Conservation (phyloP, 2,888 invertebrate species). For the Cremastinae sp. region DNA sequence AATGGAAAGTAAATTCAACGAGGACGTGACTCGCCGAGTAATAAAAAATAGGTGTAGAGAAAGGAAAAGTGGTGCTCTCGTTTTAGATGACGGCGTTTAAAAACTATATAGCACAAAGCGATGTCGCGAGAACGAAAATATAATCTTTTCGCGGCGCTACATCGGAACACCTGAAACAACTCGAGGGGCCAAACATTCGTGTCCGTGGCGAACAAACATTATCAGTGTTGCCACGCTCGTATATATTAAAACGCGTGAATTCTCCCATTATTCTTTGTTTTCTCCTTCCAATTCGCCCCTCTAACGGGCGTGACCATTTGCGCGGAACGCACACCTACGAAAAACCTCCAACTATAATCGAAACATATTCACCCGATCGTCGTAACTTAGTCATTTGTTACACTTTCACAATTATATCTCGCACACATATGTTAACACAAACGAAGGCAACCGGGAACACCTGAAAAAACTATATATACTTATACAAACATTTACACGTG, state of each 20-base stretch:
- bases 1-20: constrained; percentile 1
- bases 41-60: background rate
- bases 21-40: background rate
- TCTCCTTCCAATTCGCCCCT: constrained; percentile 28
- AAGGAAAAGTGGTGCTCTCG: constrained; percentile 1
- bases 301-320: background rate
- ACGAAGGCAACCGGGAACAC: constrained; percentile 64
- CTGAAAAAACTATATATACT: constrained; percentile 70
- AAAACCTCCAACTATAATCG: too few relatives aligned
- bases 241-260: constrained; percentile 66
- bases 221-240: constrained; percentile 63
- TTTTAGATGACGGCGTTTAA: constrained; percentile 11
- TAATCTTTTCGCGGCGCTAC: constrained; percentile 60
- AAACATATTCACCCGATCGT: too few relatives aligned
- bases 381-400: constrained; percentile 15
- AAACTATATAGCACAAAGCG: constrained; percentile 34
- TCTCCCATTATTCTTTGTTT: constrained; percentile 53
- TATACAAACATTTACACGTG: background rate
- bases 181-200: constrained; percentile 72
- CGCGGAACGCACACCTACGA: background rate
- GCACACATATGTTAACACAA: background rate
- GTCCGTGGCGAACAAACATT: constrained; percentile 73
- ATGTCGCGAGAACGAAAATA: constrained; percentile 74
- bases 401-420: constrained; percentile 14
- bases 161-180: constrained; percentile 75